Base-by-base conservation (phyloP, 2,888 invertebrate genomes). In the Thelaira solivaga region DNA sequence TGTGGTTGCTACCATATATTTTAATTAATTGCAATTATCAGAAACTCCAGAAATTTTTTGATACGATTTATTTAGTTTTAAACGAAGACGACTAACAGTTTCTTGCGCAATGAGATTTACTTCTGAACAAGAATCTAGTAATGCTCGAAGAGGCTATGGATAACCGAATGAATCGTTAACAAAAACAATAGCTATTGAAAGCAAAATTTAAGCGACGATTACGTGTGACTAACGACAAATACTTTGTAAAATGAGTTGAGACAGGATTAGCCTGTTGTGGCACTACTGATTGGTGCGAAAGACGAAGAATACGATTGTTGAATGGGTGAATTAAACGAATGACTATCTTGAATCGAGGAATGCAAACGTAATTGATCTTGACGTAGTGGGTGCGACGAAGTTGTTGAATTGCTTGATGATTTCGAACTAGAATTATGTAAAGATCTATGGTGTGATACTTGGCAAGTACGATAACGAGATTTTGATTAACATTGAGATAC, bases 41-140 rank as follows among this genome's bases (percentile, higher is more conserved):
- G 61, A 45, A 13, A 61, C 16, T 5, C 74, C 76, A 26, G 72
- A 45, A 7, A 81, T 49, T 59, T 80, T 61, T 61, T 73, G 69
- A 18, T 4, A 5, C 5, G 53, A 31, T 26, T 11, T 16, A 13
- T 55, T 10, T 45, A 43, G 22, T 41, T 73, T 62, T 5, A 80
- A 29, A 16, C 61, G 53, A 11, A 80, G 64, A 6, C 72, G 68
- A 55, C 68, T 73, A 0, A 51, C 79, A 4, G 72, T 61, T 61
- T 79, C 74, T 55, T 75, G 36, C 2, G 76, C 62, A 0, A 74
- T 80, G 2, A 77, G 53, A 34, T 68, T 65, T 2, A 65, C 10
- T 43, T 65, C 51, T 20, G 65, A 65, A 13, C 65, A 65, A 0
- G 65, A 53, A 29, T 65, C 41, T 1, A 53, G 5, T 20, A 65